Evolutionary conservation across 2,888 invertebrate species (phyloP), one percentile per base, ranked within the genome.

Genomic region (Scotopteryx bipunctaria): DNA sequence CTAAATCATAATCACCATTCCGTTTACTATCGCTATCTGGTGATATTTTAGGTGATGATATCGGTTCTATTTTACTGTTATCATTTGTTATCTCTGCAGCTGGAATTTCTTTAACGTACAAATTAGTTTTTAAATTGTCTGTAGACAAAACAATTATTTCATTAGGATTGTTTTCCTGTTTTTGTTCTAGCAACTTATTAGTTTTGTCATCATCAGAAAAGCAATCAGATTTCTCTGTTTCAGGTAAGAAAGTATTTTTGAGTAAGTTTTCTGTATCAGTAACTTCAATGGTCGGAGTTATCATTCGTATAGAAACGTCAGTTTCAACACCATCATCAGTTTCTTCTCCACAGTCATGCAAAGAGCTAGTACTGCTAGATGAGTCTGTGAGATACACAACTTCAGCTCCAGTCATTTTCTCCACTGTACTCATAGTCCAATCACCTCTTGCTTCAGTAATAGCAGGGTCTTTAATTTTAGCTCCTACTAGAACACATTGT

Each of bases 341-440:
- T 38, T 89, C 90, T 44, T 92, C 92, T 33, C 87, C 83, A 36
- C 79, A 69, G 56, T 93, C 93, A 67, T 91, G 86, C 46, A 92
- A 67, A 56, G 93, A 93, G 63, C 93, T 93, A 8, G 92, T 91
- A 64, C 93, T 93, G 58, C 92, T 93, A 3, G 93, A 93, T 9
- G 93, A 92, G 61, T 94, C 94, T 48, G 94, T 93, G 33, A 95
- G 83, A 75, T 92, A 94, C 1, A 95, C 94, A 6, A 94, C 76
- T 81, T 95, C 95, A 15, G 94, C 93, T 2, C 92, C 92, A 37
- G 91, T 86, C 54, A 91, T 82, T 72, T 91, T 86, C 57, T 92
- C 91, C 13, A 85, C 70, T n/a, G 81, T 86, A 69, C 84, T 75
- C 53, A 91, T 83, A 6, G 88, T 87, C 85, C 92, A 91, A 35